Evolutionary conservation across 2,888 invertebrate genomes (phyloP).

Genomic region (Agrotis ipsilon): DNA sequence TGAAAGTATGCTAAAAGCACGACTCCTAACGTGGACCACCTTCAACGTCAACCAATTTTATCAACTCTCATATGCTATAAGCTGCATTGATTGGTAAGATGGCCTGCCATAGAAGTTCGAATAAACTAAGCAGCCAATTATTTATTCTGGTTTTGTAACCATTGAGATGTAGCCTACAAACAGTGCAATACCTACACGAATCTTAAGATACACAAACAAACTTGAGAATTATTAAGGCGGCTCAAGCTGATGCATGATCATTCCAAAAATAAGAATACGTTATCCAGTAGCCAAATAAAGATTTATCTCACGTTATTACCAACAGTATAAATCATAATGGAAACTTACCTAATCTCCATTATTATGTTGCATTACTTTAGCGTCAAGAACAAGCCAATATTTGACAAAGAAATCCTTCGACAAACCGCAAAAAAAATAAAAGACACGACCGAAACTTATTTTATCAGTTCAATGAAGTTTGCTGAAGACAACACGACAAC

Average conservation of each 20-base stretch:
- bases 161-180: neutral
- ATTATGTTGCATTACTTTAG: constrained; percentile 28
- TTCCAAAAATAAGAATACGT: constrained; percentile 1
- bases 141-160: neutral
- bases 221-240: neutral
- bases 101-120: neutral
- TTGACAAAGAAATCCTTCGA: constrained; percentile 26
- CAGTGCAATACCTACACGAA: neutral
- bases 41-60: too few species aligned
- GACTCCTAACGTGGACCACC: too few species aligned
- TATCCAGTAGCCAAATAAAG: constrained; percentile 20
- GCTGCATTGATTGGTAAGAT: neutral
- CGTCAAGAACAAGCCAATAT: constrained; percentile 51
- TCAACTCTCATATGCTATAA: neutral
- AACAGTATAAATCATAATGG: constrained; percentile 36
- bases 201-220: constrained; percentile 12
- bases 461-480: constrained; percentile 40
- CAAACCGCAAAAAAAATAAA: constrained; percentile 51
- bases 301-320: constrained; percentile 21
- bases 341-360: constrained; percentile 47
- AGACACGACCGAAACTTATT: constrained; percentile 29
- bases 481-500: constrained; percentile 17
- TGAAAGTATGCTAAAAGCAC: too few species aligned
- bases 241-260: neutral
- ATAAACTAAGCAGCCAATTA: neutral